phyloP scores from a whole-genome alignment of 2,888 invertebrate genomes.

The Ormyrus pomaceus region DNA sequence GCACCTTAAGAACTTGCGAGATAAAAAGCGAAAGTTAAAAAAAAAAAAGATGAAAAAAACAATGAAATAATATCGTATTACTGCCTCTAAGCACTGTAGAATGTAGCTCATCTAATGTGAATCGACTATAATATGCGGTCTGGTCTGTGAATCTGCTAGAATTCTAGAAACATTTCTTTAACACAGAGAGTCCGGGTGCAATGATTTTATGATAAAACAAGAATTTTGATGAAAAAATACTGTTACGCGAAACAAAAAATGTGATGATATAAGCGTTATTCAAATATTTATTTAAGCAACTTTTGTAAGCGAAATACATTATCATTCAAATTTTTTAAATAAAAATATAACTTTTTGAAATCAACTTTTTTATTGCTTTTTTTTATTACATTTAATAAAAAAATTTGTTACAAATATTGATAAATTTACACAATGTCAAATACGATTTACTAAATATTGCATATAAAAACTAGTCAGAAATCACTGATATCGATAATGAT shows the following conservation, averaged over 20 bases:
- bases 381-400: too few species aligned
- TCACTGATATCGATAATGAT: too few species aligned
- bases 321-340: background rate
- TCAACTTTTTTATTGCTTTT: too few species aligned
- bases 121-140: constrained; percentile 57
- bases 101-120: constrained; percentile 64
- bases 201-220: background rate
- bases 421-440: too few species aligned
- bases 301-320: background rate
- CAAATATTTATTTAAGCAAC: background rate
- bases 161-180: constrained; percentile 31
- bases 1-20: constrained; percentile 50
- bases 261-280: background rate
- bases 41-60: constrained; percentile 48
- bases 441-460: too few species aligned
- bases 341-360: background rate
- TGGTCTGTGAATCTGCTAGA: constrained; percentile 37
- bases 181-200: constrained; percentile 10
- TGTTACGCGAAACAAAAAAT: background rate
- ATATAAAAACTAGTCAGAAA: too few species aligned
- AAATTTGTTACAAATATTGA: too few species aligned
- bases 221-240: background rate
- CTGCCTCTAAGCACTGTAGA: constrained; percentile 69
- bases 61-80: constrained; percentile 65
- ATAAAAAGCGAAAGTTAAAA: constrained; percentile 45